Conservation (phyloP, 2,888 invertebrate genomes). For the Ametastegia equiseti region DNA sequence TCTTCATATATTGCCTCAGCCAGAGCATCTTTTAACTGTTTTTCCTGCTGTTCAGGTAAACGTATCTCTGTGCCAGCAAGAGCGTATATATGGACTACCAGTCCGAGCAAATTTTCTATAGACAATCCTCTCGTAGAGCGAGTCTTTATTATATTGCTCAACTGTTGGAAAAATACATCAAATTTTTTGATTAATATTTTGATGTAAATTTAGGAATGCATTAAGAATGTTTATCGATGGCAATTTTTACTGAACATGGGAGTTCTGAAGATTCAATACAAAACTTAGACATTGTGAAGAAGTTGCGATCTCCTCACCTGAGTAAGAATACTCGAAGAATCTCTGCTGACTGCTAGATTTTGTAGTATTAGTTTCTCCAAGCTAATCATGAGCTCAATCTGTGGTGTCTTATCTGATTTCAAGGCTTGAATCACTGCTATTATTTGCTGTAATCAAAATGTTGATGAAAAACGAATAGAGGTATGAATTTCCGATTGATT, state of each 20-base stretch:
- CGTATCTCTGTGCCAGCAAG: slow-evolving; percentile 79
- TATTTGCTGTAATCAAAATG: slow-evolving; percentile 70
- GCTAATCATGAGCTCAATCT: slow-evolving; percentile 80
- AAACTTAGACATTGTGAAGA: slow-evolving; percentile 35
- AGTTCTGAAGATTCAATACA: background rate
- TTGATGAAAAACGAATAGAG: slow-evolving; percentile 5
- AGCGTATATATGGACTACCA: slow-evolving; percentile 81
- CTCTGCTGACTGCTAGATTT: slow-evolving; percentile 77
- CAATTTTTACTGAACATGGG: background rate
- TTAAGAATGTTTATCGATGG: background rate
- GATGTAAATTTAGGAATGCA: background rate
- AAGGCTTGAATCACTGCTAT: slow-evolving; percentile 79
- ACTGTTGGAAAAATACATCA: slow-evolving; percentile 68
- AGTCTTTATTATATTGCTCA: slow-evolving; percentile 79
- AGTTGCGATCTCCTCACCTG: slow-evolving; percentile 73
- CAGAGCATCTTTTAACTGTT: slow-evolving; percentile 76
- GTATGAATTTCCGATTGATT: background rate
- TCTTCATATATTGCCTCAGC: slow-evolving; percentile 80
- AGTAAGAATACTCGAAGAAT: slow-evolving; percentile 79
- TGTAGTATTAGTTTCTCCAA: slow-evolving; percentile 82
- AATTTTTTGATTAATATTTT: background rate
- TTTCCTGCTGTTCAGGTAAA: slow-evolving; percentile 78
- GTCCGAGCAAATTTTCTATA: slow-evolving; percentile 79
- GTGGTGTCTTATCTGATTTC: slow-evolving; percentile 78
- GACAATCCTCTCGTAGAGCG: slow-evolving; percentile 78